A percentile compares a stretch with the other conserved stretches of the same genome.
Evolutionary conservation across 2,888 invertebrate species (phyloP).

Genomic region (Aricia artaxerxes): DNA sequence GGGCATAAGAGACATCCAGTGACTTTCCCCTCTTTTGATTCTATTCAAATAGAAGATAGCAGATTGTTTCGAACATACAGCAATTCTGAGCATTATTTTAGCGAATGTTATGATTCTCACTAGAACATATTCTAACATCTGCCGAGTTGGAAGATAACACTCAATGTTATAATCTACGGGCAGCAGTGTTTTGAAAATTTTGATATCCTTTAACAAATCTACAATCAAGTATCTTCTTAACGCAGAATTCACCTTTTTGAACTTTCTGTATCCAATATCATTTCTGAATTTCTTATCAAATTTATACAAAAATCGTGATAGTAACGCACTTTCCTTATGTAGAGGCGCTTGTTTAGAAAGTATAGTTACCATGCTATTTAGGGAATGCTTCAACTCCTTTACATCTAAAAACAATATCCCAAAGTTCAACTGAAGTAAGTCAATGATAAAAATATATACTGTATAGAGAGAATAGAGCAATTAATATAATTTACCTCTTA

Average conservation of each 20-base stretch:
- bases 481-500: background rate
- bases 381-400: slow-evolving; percentile 50
- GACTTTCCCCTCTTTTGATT: slow-evolving; percentile 77
- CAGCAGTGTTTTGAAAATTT: slow-evolving; percentile 56
- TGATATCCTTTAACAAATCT: slow-evolving; percentile 68
- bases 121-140: slow-evolving; percentile 81
- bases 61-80: slow-evolving; percentile 69
- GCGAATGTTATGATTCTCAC: slow-evolving; percentile 77
- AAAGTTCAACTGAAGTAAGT: background rate
- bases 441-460: background rate
- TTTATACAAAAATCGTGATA: slow-evolving; percentile 80
- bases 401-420: slow-evolving; percentile 57
- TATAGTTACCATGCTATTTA: slow-evolving; percentile 54
- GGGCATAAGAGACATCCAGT: slow-evolving; percentile 78
- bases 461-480: background rate
- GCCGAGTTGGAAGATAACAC: slow-evolving; percentile 71
- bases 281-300: slow-evolving; percentile 80
- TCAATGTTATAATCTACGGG: slow-evolving; percentile 54
- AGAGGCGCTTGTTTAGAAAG: slow-evolving; percentile 71
- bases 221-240: slow-evolving; percentile 73
- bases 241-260: slow-evolving; percentile 77
- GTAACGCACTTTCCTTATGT: slow-evolving; percentile 76
- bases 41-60: slow-evolving; percentile 75
- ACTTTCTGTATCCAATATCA: slow-evolving; percentile 78
- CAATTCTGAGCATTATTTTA: slow-evolving; percentile 76